Evolutionary conservation across 2,113 vertebrate genomes (phyloP), one percentile per base, ranked within the genome.

Genomic region (Nanorana parkeri): DNA sequence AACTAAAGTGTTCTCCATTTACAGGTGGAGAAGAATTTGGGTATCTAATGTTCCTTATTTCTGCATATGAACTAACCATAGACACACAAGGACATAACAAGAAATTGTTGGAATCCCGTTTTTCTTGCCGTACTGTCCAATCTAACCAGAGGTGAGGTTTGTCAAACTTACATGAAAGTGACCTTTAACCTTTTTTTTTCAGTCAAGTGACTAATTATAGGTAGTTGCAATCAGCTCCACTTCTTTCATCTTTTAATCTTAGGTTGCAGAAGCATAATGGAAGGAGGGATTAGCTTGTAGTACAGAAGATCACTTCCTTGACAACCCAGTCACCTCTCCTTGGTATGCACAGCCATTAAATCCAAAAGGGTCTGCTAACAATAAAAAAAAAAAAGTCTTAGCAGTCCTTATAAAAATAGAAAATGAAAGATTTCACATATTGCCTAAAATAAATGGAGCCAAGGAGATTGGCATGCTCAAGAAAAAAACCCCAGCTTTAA

Each of bases 211-310:
- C 54, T 74, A 74, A 74, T 60, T 60, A 60, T 28, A 58, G 24
- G 11, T 13, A 73, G 7, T 60, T 58, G 19, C 28, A 36, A 36
- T 74, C 36, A 74, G 54, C 5, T 32, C 4, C 28, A 36, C 5
- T 36, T 15, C 54, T 74, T 74, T 74, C n/a, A 36, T 36, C 71
- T 74, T 17, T 21, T 74, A 74, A 74, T 74, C 13, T 32, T 55
- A 36, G 51, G 71, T 32, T 72, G 6, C 5, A 55, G 24, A 28
- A 28, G 19, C 17, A 4, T 4, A 54, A 28, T 21, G 52, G n/a
- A 29, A 20, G 17, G 8, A 5, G 7, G 7, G 10, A 51, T 56
- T 13, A 3, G 60, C 51, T 55, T 16, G 21, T 51, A 32, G 52
- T 19, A 73, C 69, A 19, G 20, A 11, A 58, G 28, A 58, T 32